A percentile compares a stretch with the other conserved stretches of the same genome.
Conservation (phyloP, 2,888 invertebrate species). For the Polydrusus cervinus region DNA sequence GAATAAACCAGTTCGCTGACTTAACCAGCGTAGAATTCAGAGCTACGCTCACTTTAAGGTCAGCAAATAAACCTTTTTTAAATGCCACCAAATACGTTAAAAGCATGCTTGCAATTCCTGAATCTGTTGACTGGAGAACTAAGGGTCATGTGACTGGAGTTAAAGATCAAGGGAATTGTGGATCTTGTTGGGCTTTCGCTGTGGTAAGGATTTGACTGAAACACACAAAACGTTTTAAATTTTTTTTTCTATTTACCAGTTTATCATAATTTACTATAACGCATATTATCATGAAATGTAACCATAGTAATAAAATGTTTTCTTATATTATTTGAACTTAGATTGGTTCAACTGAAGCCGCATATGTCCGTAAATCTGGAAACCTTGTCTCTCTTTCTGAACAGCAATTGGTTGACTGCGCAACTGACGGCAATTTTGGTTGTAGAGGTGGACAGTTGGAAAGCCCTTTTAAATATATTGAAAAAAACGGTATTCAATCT, state of each 20-base stretch:
- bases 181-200: constrained; percentile 59
- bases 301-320: constrained; percentile 35
- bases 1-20: constrained; percentile 57
- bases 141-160: constrained; percentile 57
- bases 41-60: constrained; percentile 34
- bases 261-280: no score
- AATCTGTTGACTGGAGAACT: constrained; percentile 59
- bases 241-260: no score
- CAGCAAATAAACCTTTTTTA: not conserved
- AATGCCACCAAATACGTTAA: constrained; percentile 14
- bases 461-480: constrained; percentile 54
- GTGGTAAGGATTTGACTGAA: constrained; percentile 52
- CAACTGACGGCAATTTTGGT: constrained; percentile 43
- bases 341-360: constrained; percentile 56
- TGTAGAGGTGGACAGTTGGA: constrained; percentile 56
- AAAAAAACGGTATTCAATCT: constrained; percentile 53
- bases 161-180: constrained; percentile 58
- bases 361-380: constrained; percentile 48
- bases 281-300: no score
- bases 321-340: constrained; percentile 27
- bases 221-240: no score
- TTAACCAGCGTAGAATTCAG: constrained; percentile 56
- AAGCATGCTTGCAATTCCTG: constrained; percentile 45
- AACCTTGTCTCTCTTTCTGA: constrained; percentile 55
- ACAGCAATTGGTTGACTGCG: constrained; percentile 58